These are phyloP conservation scores for honey bee (Apis mellifera) DNA, from an alignment of 1,140 invertebrate species.

Conservation along the genomic window Amel_HAv3.1 CM009932.2:13833501-13834000, in stretches of 20 bases:
- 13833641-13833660: constrained; percentile 34
- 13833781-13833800: constrained; percentile 7
- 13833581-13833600: too few species aligned
- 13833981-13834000: neutral
- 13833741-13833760: constrained; percentile 20
- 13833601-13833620: constrained; percentile 10
- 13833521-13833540: too few species aligned
- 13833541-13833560: too few species aligned
- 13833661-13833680: constrained; percentile 6
- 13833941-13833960: neutral
- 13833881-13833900: too few species aligned
- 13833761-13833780: constrained; percentile 22
- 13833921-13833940: neutral
- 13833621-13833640: constrained; percentile 17
- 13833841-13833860: constrained; percentile 15
- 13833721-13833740: neutral
- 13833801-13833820: constrained; percentile 51
- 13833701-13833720: constrained; percentile 66
- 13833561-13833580: too few species aligned
- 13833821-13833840: constrained; percentile 11
- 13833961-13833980: neutral
- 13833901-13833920: too few species aligned
- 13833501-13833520: too few species aligned
- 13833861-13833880: constrained; percentile 28
- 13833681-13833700: constrained; percentile 51